Evolutionary conservation across 2,113 vertebrate species (phyloP).

Genomic region (Corythornis vintsioides): DNA sequence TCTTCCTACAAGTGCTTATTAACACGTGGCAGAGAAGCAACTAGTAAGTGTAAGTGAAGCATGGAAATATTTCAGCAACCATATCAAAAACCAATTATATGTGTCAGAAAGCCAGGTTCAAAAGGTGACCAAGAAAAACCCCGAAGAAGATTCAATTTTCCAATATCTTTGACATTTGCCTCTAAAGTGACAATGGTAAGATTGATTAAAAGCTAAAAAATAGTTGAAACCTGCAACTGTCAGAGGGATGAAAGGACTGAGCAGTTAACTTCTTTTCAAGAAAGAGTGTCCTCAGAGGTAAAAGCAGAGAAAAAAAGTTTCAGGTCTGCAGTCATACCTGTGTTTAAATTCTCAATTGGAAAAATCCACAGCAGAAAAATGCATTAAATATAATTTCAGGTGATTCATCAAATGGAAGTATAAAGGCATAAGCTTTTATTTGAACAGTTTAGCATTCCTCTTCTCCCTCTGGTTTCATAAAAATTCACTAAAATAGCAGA

Average conservation of each 20-base stretch:
- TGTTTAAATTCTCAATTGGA: neutral
- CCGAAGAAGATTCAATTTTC: neutral
- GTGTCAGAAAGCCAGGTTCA: neutral
- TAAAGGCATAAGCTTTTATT: neutral
- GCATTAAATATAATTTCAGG: neutral
- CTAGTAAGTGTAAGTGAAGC: neutral
- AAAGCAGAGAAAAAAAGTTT: neutral
- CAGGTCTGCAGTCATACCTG: neutral
- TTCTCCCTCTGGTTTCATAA: neutral
- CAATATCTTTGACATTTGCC: neutral
- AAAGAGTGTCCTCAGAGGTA: neutral
- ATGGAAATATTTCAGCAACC: neutral
- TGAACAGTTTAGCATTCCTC: neutral
- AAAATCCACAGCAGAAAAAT: neutral
- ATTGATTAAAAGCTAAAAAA: neutral
- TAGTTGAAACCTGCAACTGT: neutral
- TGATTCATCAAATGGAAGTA: neutral
- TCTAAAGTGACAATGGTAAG: neutral
- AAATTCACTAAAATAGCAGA: neutral
- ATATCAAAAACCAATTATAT: neutral
- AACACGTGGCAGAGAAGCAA: neutral
- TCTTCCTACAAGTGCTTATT: neutral
- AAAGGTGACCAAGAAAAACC: neutral
- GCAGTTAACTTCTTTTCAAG: neutral
- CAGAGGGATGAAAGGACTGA: neutral